Conservation (phyloP, 2,113 vertebrate species). For the Protobothrops flavoviridis region DNA sequence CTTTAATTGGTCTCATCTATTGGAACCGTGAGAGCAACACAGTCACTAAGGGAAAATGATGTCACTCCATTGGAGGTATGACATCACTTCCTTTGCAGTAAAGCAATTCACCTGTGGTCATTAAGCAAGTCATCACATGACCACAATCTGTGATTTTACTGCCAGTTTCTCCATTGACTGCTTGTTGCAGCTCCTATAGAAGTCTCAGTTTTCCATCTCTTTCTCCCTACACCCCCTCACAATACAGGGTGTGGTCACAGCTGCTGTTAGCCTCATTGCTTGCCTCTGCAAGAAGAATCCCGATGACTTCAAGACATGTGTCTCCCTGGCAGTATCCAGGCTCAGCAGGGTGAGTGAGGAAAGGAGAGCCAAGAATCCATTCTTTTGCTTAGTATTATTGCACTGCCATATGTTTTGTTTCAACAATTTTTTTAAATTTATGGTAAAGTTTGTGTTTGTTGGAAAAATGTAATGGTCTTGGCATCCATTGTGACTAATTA, state of each 20-base stretch:
- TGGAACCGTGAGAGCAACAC: neutral
- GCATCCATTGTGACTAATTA: neutral
- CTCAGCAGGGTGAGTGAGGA: slow-evolving; percentile 80
- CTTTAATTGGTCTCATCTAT: too few relatives aligned
- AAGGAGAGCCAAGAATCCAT: neutral
- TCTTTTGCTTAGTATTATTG: neutral
- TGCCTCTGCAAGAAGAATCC: slow-evolving; percentile 93
- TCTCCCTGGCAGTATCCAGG: slow-evolving; percentile 86
- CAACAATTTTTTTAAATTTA: neutral
- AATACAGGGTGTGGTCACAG: slow-evolving; percentile 86
- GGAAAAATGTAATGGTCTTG: neutral
- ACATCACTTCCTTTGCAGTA: neutral
- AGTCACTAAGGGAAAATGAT: neutral
- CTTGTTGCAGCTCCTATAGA: neutral
- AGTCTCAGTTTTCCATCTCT: neutral
- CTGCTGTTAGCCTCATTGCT: slow-evolving; percentile 87
- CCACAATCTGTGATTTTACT: neutral
- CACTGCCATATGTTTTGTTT: neutral
- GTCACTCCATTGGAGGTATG: neutral
- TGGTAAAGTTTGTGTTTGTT: neutral
- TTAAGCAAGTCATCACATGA: neutral
- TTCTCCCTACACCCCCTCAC: too few relatives aligned
- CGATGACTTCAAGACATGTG: slow-evolving; percentile 90
- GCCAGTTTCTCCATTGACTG: neutral
- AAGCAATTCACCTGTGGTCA: neutral